These are phyloP conservation scores for Hermodice carunculata DNA, from an alignment of 2,888 invertebrate genomes.

Conservation along the genomic window DNA sequence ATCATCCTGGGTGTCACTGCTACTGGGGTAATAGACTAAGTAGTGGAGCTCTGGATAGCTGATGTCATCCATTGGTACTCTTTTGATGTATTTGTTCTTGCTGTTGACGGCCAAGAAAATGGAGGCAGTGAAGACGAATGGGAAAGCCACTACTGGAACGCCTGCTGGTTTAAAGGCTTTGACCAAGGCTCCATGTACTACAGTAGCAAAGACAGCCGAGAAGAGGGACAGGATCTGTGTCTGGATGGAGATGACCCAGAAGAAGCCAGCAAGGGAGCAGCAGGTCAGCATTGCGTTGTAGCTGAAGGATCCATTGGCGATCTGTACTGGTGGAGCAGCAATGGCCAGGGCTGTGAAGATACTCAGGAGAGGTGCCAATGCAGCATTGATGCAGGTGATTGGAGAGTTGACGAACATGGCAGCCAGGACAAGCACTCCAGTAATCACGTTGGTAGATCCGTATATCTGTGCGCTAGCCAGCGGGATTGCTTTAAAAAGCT, in stretches of 20 bases:
- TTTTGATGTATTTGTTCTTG: not conserved
- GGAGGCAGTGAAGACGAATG: constrained; percentile 23
- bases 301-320: constrained; percentile 16
- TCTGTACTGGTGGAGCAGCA: constrained; percentile 20
- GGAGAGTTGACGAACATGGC: constrained; percentile 21
- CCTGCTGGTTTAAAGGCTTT: no score
- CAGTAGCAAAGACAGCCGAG: no score
- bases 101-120: constrained; percentile 7
- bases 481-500: no score
- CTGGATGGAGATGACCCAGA: constrained; percentile 11
- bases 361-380: constrained; percentile 12
- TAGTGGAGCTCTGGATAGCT: constrained; percentile 11
- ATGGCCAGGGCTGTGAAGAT: constrained; percentile 19
- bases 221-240: constrained; percentile 13
- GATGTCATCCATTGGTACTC: constrained; percentile 9
- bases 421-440: constrained; percentile 16
- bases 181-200: no score
- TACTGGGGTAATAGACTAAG: no score
- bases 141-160: constrained; percentile 20
- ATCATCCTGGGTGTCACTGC: no score
- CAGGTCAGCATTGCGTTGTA: constrained; percentile 27
- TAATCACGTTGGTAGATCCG: constrained; percentile 14
- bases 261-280: constrained; percentile 20
- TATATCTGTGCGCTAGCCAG: constrained; percentile 30
- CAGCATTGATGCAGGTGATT: constrained; percentile 17